These are phyloP conservation scores for Mionectes macconnelli DNA, from an alignment of 2,113 vertebrate genomes.

Conservation along the genomic window DNA sequence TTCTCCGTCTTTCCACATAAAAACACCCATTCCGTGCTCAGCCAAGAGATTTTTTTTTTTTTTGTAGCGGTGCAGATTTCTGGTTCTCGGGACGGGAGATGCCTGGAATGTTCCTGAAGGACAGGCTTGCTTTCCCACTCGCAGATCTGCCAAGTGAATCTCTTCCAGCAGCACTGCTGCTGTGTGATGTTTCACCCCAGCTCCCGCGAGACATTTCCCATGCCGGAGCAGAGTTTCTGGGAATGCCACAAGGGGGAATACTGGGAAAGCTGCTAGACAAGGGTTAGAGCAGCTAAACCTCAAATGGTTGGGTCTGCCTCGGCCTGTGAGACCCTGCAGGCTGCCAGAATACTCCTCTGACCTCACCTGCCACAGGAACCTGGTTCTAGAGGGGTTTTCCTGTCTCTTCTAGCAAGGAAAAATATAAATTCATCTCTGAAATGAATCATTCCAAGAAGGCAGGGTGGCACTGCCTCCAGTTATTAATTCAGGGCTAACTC, in stretches of 20 bases:
- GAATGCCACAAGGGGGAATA: not conserved
- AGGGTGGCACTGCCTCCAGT: rapidly evolving
- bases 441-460: rapidly evolving
- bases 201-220: rapidly evolving
- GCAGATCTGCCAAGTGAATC: not conserved
- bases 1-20: not conserved
- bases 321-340: not conserved
- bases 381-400: not conserved
- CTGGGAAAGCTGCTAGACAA: not conserved
- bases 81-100: not conserved
- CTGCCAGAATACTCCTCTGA: rapidly evolving
- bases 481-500: not conserved
- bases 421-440: not conserved
- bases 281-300: not conserved
- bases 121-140: rapidly evolving
- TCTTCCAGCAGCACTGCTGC: not conserved
- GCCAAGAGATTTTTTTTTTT: not conserved
- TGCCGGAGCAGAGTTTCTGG: not conserved
- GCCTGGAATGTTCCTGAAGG: not conserved
- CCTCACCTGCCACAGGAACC: not conserved
- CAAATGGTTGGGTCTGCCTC: rapidly evolving
- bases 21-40: not conserved
- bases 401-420: not conserved
- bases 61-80: not conserved
- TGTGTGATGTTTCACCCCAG: not conserved